These are phyloP conservation scores for Napeogenes sylphis DNA, from an alignment of 2,888 invertebrate genomes.

Conservation along the genomic window DNA sequence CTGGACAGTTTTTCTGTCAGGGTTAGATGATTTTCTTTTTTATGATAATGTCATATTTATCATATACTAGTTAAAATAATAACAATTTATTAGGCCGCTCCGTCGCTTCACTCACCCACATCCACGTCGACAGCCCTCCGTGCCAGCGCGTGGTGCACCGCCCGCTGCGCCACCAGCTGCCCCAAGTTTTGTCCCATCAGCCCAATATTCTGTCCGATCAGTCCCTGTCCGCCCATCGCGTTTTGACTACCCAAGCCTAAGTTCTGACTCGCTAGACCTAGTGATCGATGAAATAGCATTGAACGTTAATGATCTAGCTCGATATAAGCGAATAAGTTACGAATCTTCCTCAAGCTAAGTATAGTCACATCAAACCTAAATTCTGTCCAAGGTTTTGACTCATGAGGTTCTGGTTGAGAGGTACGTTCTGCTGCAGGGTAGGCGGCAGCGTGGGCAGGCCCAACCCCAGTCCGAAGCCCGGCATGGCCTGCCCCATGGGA, in stretches of 20 bases:
- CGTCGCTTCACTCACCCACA: slow-evolving; percentile 38
- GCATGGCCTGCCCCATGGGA: slow-evolving; percentile 40
- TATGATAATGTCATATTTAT: no score
- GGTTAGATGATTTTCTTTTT: no score
- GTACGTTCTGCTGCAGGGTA: slow-evolving; percentile 50
- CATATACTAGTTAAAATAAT: no score
- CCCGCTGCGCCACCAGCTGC: slow-evolving; percentile 59
- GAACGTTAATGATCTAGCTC: neutral
- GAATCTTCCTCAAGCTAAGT: neutral
- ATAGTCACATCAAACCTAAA: slow-evolving; percentile 41
- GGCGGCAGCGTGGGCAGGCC: slow-evolving; percentile 46
- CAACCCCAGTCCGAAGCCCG: slow-evolving; percentile 52
- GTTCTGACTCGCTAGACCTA: slow-evolving; percentile 57
- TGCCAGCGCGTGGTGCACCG: slow-evolving; percentile 67
- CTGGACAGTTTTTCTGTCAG: no score
- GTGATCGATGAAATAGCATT: neutral
- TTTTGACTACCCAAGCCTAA: slow-evolving; percentile 49
- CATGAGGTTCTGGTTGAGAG: slow-evolving; percentile 62
- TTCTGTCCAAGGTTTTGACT: slow-evolving; percentile 63
- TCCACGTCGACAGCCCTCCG: slow-evolving; percentile 63
- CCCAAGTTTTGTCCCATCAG: slow-evolving; percentile 60
- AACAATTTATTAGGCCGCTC: no score
- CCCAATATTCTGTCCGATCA: slow-evolving; percentile 51
- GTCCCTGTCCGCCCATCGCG: slow-evolving; percentile 42
- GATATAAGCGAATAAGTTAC: neutral